These are phyloP conservation scores for Brotula barbata DNA, from an alignment of 2,797 vertebrate genomes.

Conservation along the genomic window DNA sequence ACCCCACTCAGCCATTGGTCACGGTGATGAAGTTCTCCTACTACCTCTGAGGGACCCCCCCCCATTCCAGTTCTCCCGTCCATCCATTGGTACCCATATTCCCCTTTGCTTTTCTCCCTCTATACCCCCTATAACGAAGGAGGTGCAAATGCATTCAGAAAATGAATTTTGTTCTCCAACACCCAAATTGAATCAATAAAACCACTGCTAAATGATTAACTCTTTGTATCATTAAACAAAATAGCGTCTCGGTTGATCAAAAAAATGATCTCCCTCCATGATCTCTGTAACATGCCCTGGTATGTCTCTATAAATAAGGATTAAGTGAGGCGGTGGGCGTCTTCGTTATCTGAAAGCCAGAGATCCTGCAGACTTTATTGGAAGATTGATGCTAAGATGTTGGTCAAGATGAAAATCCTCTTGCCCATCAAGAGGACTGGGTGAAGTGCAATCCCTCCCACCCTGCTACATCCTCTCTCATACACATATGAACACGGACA, in stretches of 20 bases:
- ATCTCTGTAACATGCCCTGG: not conserved
- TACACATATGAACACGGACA: slow-evolving; percentile 50
- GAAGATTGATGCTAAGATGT: slow-evolving; percentile 56
- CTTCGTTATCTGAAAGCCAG: slow-evolving; percentile 37
- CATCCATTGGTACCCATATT: slow-evolving; percentile 24
- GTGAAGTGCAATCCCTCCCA: slow-evolving; percentile 61
- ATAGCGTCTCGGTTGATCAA: slow-evolving; percentile 5
- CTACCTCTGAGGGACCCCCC: not conserved
- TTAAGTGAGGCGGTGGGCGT: not conserved
- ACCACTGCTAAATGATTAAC: slow-evolving; percentile 54
- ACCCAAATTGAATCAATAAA: slow-evolving; percentile 33
- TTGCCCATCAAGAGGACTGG: slow-evolving; percentile 57
- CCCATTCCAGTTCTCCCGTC: slow-evolving; percentile 22
- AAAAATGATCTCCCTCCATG: not conserved
- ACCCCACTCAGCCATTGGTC: slow-evolving; percentile 29
- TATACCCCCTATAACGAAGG: slow-evolving; percentile 12
- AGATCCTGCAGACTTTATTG: slow-evolving; percentile 19
- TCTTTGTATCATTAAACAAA: slow-evolving; percentile 26
- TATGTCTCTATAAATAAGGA: not conserved
- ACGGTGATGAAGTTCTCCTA: slow-evolving; percentile 46
- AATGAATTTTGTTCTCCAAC: slow-evolving; percentile 6
- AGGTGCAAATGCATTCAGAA: slow-evolving; percentile 7
- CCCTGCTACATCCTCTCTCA: slow-evolving; percentile 57
- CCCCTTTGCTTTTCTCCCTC: slow-evolving; percentile 9
- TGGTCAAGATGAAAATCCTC: slow-evolving; percentile 60